phyloP scores from a whole-genome alignment of 2,888 invertebrate genomes.

The Sarcophaga caerulescens region DNA sequence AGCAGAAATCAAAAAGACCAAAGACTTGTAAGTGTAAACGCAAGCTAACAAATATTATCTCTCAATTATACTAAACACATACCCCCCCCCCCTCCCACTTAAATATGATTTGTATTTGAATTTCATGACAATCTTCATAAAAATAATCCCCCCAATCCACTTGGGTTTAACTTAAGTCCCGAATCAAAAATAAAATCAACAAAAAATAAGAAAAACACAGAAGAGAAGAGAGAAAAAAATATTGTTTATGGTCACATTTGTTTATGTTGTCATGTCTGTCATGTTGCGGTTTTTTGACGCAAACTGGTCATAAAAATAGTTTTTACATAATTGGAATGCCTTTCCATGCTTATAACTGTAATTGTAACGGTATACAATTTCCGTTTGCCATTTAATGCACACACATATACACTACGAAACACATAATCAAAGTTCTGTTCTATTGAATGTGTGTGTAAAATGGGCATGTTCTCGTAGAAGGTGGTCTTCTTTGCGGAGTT shows the following conservation, averaged over 20 bases:
- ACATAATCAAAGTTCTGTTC: neutral
- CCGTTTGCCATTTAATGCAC: slow-evolving; percentile 20
- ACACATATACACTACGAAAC: neutral
- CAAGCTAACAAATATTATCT: no score
- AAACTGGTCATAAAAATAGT: slow-evolving; percentile 68
- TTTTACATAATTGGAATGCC: slow-evolving; percentile 54
- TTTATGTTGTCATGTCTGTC: slow-evolving; percentile 27
- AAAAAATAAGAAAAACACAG: neutral
- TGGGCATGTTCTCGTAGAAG: neutral
- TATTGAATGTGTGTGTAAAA: neutral
- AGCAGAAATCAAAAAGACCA: neutral
- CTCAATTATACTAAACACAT: no score
- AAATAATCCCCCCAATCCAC: no score
- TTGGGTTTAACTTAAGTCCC: neutral
- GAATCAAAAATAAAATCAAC: neutral
- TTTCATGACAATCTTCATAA: no score
- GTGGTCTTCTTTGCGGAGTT: slow-evolving; percentile 13
- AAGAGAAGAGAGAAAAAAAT: neutral
- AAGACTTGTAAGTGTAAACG: neutral
- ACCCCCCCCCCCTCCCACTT: no score
- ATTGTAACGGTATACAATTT: neutral
- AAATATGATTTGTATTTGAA: no score
- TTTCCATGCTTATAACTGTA: neutral
- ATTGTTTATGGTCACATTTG: slow-evolving; percentile 9
- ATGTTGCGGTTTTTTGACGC: slow-evolving; percentile 34